Base-by-base conservation (phyloP, 2,113 vertebrate genomes). In the Solea senegalensis region DNA sequence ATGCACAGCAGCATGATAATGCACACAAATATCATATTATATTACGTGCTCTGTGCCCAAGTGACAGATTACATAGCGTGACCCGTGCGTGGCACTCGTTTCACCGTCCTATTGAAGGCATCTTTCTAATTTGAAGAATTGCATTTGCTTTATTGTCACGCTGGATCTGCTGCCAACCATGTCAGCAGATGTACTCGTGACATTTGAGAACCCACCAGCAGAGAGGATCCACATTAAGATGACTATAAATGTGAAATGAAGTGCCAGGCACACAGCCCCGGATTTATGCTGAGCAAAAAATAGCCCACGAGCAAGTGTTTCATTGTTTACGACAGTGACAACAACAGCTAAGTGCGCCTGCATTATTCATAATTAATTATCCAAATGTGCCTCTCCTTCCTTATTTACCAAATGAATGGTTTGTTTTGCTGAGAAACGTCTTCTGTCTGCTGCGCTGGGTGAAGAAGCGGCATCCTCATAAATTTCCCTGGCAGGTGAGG, bases 321-420 rank as follows among this genome's bases (percentile, higher is more conserved):
- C 52, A 58, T 28, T 79, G 68, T 84, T 82, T 72, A 71, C 28
- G 28, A 51, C 62, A 45, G 10, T 60, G 70, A 84, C 54, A 81
- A 80, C 73, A 86, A 64, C 26, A 62, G 53, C 65, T 78, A 80
- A 79, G 64, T 62, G 62, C 65, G 75, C 65, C 69, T 80, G 68
- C 66, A 89, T 90, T 84, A 88, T 89, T 91, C 80, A 86, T 84
- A 80, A 90, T 91, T 85, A 87, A 88, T 86, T 69, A 78, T 85
- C 57, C 64, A 82, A 82, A 86, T 72, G 70, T 70, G 55, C 48
- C 58, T 66, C 66, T 76, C 68, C 43, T 80, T 83, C 69, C 79
- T 79, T 89, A 74, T 89, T 90, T 82, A 80, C 80, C 72, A 84
- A 88, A 87, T 80, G 52, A 88, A 89, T 87, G 82, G 63, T 88